phyloP scores from a whole-genome alignment of 2,888 invertebrate species.

The Blomia tropicalis region DNA sequence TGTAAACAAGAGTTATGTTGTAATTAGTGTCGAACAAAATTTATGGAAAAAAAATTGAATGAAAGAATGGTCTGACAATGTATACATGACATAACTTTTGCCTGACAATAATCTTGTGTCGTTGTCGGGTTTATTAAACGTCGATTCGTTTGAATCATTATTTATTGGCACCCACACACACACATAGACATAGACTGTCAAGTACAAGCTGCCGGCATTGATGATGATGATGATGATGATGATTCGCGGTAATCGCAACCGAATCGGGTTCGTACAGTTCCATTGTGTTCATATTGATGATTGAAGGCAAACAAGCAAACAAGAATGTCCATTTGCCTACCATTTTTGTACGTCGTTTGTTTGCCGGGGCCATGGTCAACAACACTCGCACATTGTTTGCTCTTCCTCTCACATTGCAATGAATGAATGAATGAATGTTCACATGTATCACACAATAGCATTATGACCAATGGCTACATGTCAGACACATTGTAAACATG shows the following conservation, averaged over 20 bases:
- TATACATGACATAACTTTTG: neutral
- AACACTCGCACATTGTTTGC: neutral
- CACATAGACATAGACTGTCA: neutral
- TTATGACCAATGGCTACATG: too few species aligned
- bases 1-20: neutral
- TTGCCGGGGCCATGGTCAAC: neutral
- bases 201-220: too few species aligned
- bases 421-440: too few species aligned
- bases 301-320: slow-evolving; percentile 12
- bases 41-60: neutral
- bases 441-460: too few species aligned
- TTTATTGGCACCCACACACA: neutral
- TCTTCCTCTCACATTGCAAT: too few species aligned
- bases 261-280: too few species aligned
- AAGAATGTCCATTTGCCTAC: neutral
- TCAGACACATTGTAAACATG: slow-evolving; percentile 1
- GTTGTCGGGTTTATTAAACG: neutral
- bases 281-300: too few species aligned
- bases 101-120: slow-evolving; percentile 7
- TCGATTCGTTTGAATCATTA: neutral
- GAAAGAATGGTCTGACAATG: neutral
- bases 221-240: neutral
- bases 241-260: slow-evolving; percentile 6
- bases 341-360: neutral
- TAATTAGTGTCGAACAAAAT: slow-evolving; percentile 5